phyloP scores from a whole-genome alignment of 64 coral and sea anemone species.

The Astreopora myriophthalma region DNA sequence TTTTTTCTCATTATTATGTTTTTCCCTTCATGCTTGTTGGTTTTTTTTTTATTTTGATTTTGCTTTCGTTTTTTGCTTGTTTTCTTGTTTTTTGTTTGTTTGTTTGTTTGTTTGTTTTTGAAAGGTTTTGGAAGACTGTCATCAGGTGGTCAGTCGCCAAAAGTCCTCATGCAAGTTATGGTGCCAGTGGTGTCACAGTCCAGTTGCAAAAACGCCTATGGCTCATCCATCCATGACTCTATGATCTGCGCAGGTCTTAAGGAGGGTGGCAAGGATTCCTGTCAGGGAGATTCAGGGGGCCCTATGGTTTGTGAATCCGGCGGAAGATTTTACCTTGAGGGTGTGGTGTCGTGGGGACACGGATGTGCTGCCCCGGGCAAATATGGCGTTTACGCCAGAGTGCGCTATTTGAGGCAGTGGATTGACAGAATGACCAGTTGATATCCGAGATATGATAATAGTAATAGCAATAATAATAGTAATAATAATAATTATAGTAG shows the following conservation, averaged over 20 bases:
- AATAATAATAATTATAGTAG: too few species aligned
- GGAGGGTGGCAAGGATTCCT: conserved; percentile 39
- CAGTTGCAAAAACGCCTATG: not conserved
- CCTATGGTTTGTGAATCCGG: conserved; percentile 35
- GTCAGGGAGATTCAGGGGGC: conserved; percentile 57
- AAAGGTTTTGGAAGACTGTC: conserved; percentile 53
- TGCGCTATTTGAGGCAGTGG: conserved; percentile 29
- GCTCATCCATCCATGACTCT: conserved; percentile 30
- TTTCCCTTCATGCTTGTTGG: too few species aligned
- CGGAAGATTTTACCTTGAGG: conserved; percentile 58
- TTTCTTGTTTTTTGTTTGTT: not conserved
- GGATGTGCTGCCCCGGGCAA: conserved; percentile 44
- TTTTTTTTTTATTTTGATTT: not conserved
- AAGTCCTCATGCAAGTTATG: conserved; percentile 19
- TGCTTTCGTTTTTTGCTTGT: not conserved
- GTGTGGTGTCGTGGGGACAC: conserved; percentile 56
- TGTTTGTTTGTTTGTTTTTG: not conserved
- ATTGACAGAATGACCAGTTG: not conserved
- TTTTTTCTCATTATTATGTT: too few species aligned
- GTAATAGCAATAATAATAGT: too few species aligned
- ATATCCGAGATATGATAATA: too few species aligned
- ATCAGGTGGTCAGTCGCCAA: not conserved
- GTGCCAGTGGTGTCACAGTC: conserved; percentile 18
- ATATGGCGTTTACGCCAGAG: conserved; percentile 52
- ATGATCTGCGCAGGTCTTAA: conserved; percentile 49